Evolutionary conservation across 2,888 invertebrate species (phyloP).

Genomic region (Campoplex capitator): DNA sequence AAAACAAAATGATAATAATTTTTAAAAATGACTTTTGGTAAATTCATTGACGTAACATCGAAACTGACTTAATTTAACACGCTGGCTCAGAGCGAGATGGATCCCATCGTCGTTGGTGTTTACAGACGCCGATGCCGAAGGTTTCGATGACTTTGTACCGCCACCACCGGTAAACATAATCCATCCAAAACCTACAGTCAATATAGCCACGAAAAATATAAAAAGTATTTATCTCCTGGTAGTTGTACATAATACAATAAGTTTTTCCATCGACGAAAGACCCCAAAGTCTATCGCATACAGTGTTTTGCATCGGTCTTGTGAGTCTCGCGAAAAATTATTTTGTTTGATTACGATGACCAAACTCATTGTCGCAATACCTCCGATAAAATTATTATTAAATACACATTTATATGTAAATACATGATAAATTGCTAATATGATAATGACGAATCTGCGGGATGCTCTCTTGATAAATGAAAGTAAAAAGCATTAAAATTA

Average conservation of each 20-base stretch:
- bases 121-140: conserved; percentile 86
- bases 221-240: conserved; percentile 75
- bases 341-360: conserved; percentile 55
- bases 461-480: conserved; percentile 36
- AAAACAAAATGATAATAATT: background rate
- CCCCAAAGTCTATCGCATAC: conserved; percentile 55
- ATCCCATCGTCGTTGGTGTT: conserved; percentile 89
- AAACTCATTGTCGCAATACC: conserved; percentile 12
- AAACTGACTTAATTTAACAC: conserved; percentile 59
- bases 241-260: conserved; percentile 75
- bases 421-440: conserved; percentile 2
- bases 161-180: conserved; percentile 90
- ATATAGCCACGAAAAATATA: conserved; percentile 76
- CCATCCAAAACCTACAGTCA: conserved; percentile 87
- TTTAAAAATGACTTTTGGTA: background rate
- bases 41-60: background rate
- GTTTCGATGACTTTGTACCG: conserved; percentile 89
- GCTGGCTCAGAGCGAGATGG: conserved; percentile 86
- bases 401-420: conserved; percentile 2
- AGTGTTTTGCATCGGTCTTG: conserved; percentile 61
- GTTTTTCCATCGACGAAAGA: conserved; percentile 75
- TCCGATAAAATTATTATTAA: conserved; percentile 13
- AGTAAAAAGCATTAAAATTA: conserved; percentile 21
- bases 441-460: conserved; percentile 54
- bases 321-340: conserved; percentile 59